Evolutionary conservation across 2,113 vertebrate species (phyloP), one percentile per base, ranked within the genome.

Genomic region (Muscicapa adusta): DNA sequence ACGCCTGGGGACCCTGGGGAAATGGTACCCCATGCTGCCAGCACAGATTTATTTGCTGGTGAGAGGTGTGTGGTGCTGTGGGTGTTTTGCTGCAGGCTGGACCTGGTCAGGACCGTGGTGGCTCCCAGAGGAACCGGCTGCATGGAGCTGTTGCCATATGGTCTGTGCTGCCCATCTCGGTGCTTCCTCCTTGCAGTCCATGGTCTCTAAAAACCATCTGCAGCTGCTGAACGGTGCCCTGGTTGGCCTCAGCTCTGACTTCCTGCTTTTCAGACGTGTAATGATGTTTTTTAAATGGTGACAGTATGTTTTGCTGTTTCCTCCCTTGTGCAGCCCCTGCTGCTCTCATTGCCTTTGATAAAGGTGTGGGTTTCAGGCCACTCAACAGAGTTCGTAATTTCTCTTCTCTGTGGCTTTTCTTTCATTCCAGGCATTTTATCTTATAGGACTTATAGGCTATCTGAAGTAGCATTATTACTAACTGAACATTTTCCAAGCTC

Each of bases 1-100:
- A 19, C 38, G 12, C 38, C 15, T 0, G 0, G 38, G 15, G 2
- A 1, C 33, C 38, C 15, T 65, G 31, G 11, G 28, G 29, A 68
- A 48, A 8, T 14, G 11, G 5, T 76, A 22, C 3, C 51, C 33
- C 5, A 1, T 62, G 47, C n/a, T 77, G 56, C n/a, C 45, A 48
- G 57, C 77, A 33, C 0, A 0, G 34, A 14, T 63, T 48, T 72
- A 14, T 63, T 48, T 75, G 45, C 28, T 50, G 33, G 40, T 16
- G 7, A n/a, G 54, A 36, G 40, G 4, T 42, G 15, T 33, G 29
- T 31, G n/a, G 33, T 63, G 40, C 43, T 85, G 10, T 56, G 2
- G 4, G 25, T 57, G 43, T 4, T 3, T 38, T 56, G 42, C 38
- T 47, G 42, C 3, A 6, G 61, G 14, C 9, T 45, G 48, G 34